Conservation (phyloP, 1,140 invertebrate species). For the Phocides pigmalion region DNA sequence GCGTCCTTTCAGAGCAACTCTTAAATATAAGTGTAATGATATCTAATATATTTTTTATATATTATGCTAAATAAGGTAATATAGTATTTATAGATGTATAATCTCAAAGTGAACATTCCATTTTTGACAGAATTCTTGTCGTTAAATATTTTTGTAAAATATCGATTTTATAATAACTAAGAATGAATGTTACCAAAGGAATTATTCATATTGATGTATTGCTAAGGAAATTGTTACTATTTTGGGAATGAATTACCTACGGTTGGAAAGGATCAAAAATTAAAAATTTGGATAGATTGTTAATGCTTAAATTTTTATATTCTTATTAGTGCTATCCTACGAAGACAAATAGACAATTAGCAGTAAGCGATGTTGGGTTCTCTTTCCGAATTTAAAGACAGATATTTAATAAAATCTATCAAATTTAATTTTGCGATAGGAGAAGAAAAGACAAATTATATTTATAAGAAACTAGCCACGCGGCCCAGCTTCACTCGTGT, state of each 20-base stretch:
- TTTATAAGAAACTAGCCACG: too few relatives aligned
- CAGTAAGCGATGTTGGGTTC: too few relatives aligned
- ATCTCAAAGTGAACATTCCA: slow-evolving; percentile 23
- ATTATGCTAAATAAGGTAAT: slow-evolving; percentile 14
- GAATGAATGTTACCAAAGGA: slow-evolving; percentile 31
- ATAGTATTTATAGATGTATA: slow-evolving; percentile 20
- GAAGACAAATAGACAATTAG: neutral
- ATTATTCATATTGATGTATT: slow-evolving; percentile 23
- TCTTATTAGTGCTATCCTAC: neutral
- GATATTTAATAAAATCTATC: too few relatives aligned
- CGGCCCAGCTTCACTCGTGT: too few relatives aligned
- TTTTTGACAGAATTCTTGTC: slow-evolving; percentile 20
- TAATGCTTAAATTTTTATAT: slow-evolving; percentile 3
- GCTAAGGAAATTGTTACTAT: slow-evolving; percentile 27
- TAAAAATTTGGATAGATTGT: slow-evolving; percentile 22
- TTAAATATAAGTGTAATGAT: neutral
- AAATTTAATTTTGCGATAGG: too few relatives aligned
- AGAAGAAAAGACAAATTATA: too few relatives aligned
- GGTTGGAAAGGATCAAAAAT: slow-evolving; percentile 7
- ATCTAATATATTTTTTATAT: slow-evolving; percentile 35
- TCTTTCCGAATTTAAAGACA: too few relatives aligned
- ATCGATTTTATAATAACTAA: slow-evolving; percentile 20
- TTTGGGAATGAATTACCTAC: slow-evolving; percentile 6
- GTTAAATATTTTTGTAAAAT: slow-evolving; percentile 32
- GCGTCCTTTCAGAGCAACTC: too few relatives aligned